Conservation (phyloP, 64 coral and sea anemone species). For the Montipora efflorescens region DNA sequence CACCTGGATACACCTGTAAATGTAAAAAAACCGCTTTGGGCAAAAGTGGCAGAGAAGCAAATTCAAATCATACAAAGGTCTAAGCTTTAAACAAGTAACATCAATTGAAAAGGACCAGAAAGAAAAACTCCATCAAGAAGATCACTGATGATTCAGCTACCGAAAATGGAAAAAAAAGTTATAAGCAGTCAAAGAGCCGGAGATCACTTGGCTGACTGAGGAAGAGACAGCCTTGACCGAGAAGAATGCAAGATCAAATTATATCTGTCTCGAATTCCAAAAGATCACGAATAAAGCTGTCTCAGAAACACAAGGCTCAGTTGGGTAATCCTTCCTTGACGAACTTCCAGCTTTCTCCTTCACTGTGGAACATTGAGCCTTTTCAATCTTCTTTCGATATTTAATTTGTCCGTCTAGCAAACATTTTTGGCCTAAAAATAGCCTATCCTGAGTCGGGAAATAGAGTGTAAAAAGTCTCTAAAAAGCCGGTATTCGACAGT, state of each 20-base stretch:
- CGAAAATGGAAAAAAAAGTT: background rate
- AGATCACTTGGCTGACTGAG: background rate
- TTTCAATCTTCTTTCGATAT: conserved; percentile 32
- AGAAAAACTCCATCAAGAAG: background rate
- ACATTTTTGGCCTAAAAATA: conserved; percentile 27
- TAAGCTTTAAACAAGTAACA: background rate
- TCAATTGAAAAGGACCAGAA: background rate
- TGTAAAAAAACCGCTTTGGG: background rate
- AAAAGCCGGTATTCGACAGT: conserved; percentile 35
- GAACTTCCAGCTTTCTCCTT: conserved; percentile 57
- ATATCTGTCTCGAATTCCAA: conserved; percentile 57
- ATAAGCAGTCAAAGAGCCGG: background rate
- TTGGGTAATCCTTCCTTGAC: conserved; percentile 49
- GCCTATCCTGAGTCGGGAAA: background rate
- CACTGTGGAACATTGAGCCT: conserved; percentile 11
- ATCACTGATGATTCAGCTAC: background rate
- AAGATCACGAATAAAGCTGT: conserved; percentile 53
- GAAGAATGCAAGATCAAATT: conserved; percentile 33
- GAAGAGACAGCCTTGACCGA: conserved; percentile 34
- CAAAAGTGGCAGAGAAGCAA: background rate
- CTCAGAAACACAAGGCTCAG: conserved; percentile 32
- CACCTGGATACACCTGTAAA: background rate
- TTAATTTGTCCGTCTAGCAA: conserved; percentile 23
- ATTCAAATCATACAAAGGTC: background rate
- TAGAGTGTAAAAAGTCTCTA: conserved; percentile 19